Evolutionary conservation across 2,888 invertebrate species (phyloP), one percentile per base, ranked within the genome.

Genomic region (Prosapia bicincta): DNA sequence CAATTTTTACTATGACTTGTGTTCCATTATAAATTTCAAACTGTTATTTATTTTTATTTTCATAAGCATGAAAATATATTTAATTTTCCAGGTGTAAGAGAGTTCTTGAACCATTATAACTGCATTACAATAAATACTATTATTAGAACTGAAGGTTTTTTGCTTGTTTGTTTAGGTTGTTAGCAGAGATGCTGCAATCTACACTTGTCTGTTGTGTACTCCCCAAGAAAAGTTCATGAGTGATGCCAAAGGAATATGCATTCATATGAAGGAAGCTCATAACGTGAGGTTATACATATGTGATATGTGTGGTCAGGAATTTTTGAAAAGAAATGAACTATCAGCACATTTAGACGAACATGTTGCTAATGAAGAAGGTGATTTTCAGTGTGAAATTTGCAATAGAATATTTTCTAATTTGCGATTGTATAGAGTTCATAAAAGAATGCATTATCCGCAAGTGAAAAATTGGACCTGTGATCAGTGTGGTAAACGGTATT

Each of bases 271-370:
- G 82, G 81, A 82, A 0, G 83, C 80, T 0, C 94, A 94, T 83
- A 89, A 89, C 6, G 79, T 89, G 0, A 86, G 90, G 0, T 82
- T 92, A 1, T 92, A 92, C 82, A 89, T 93, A 71, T 94, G 94
- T 80, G 90, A 90, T 76, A 84, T 90, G 5, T 94, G 94, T 82
- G 91, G 91, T 0, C 85, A 86, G 26, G 89, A 91, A 69, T 90
- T 92, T 82, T 84, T 88, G 68, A 90, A 89, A 80, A 85, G 91
- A 23, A 88, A 86, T n/a, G 90, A 91, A 75, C 86, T 92, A 5
- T 88, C 88, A 0, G 82, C 86, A 24, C 81, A 81, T 84, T 84
- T 92, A 66, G 91, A 90, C 78, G 88, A 89, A 74, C 89, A 89
- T 78, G 88, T 90, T 30, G 88, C 88, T 9, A 87, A 87, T 32